Evolutionary conservation across 1,140 invertebrate species (phyloP), one percentile per base, ranked within the genome.

Genomic region (Cyrtorhinus lividipennis): DNA sequence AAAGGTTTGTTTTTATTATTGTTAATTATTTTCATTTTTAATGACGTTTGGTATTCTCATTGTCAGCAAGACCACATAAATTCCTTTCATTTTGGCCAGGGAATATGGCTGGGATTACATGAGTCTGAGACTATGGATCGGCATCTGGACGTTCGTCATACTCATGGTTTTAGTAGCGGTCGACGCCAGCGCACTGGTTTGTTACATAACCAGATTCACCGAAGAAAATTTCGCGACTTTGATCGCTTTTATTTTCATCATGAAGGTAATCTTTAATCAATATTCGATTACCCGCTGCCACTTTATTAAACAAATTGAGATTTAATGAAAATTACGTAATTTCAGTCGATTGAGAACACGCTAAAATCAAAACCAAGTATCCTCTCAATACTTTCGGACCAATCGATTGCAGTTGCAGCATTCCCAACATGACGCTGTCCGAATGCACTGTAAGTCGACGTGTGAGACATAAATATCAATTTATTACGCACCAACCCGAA

Each of bases 201-300:
- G 94, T 72, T 99, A 95, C 72, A 98, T 99, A 64, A 99, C 96
- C 2, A 84, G 96, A 68, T 99, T 99, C 73, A 99, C 96, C 0
- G 96, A 99, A 77, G 96, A 99, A 77, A 97, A 95, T 73, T 99
- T 99, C 75, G 96, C 96, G 20, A 94, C 92, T 0, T 78, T 99
- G 5, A 99, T 99, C 70, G 95, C 95, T 1, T 88, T 99, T 67
- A 99, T 99, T 71, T 99, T 99, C 75, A 96, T 99, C 72, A 94
- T 92, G 73, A 97, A 99, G 82, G 92, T 95, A 73, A 74, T 64
- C 64, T 8, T 44, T 44, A n/a, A n/a, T n/a, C n/a, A n/a, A n/a
- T n/a, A n/a, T n/a, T n/a, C n/a, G n/a, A n/a, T 61, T 24, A 63
- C 25, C 46, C 12, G 5, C 8, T 23, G 20, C n/a, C n/a, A n/a